phyloP scores from a whole-genome alignment of 1,140 invertebrate genomes.

The Pissodes strobi region DNA sequence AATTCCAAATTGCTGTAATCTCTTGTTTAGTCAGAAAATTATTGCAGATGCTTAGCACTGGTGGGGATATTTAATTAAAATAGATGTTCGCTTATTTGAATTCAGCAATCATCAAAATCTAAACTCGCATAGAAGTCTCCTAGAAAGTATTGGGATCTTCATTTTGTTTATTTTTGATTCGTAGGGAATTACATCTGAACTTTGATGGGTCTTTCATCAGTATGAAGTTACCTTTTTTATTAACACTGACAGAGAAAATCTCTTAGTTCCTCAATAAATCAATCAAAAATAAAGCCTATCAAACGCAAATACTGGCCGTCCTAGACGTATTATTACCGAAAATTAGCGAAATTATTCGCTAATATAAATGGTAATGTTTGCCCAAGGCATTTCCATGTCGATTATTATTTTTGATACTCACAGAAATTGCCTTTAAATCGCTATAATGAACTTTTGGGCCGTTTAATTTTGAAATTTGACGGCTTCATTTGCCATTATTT shows the following conservation, averaged over 20 bases:
- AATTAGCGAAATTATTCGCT: conserved; percentile 23
- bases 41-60: no score
- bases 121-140: no score
- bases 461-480: conserved; percentile 25
- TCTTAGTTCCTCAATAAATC: conserved; percentile 18
- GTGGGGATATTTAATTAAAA: no score
- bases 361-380: conserved; percentile 33
- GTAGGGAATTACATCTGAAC: no score
- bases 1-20: no score
- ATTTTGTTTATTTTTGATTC: no score
- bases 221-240: background rate
- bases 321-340: conserved; percentile 29
- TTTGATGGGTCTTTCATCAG: no score
- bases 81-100: no score
- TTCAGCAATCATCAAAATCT: no score
- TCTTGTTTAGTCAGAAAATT: no score
- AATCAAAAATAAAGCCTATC: conserved; percentile 22
- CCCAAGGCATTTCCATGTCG: conserved; percentile 2
- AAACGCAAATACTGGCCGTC: conserved; percentile 16
- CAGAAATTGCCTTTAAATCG: conserved; percentile 28
- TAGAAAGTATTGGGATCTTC: no score
- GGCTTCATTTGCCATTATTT: conserved; percentile 20
- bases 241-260: background rate
- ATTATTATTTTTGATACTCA: conserved; percentile 19
- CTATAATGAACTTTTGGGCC: conserved; percentile 7